phyloP scores from a whole-genome alignment of 2,888 invertebrate species.

The Ormyrus labotus region DNA sequence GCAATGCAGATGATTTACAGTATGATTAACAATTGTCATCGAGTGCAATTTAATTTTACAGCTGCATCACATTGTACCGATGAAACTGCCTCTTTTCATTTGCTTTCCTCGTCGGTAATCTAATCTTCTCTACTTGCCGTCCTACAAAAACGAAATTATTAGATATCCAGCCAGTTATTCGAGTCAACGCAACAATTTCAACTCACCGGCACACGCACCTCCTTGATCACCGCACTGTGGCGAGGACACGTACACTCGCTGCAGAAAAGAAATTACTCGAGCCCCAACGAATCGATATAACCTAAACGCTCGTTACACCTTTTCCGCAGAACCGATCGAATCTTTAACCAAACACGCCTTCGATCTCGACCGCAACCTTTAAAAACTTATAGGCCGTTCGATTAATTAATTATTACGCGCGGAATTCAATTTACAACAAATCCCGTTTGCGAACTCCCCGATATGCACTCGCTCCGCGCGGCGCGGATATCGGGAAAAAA shows the following conservation, averaged over 20 bases:
- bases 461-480: neutral
- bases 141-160: slow-evolving; percentile 25
- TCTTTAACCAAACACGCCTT: slow-evolving; percentile 21
- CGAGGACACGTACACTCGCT: neutral
- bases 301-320: neutral
- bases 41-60: neutral
- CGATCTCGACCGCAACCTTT: neutral
- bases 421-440: neutral
- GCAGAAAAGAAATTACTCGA: slow-evolving; percentile 3
- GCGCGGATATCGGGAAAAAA: neutral
- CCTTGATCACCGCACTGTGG: slow-evolving; percentile 6
- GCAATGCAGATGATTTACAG: neutral
- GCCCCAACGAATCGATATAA: neutral
- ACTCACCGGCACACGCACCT: slow-evolving; percentile 26
- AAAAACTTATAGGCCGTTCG: too few relatives aligned
- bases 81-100: neutral
- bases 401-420: neutral
- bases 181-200: slow-evolving; percentile 27
- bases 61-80: neutral
- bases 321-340: slow-evolving; percentile 3
- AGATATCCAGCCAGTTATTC: neutral
- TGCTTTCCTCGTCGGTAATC: neutral
- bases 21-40: neutral
- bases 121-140: neutral
- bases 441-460: neutral